These are phyloP conservation scores for Drosophila cognata DNA, from an alignment of 2,888 invertebrate species.

Conservation along the genomic window DNA sequence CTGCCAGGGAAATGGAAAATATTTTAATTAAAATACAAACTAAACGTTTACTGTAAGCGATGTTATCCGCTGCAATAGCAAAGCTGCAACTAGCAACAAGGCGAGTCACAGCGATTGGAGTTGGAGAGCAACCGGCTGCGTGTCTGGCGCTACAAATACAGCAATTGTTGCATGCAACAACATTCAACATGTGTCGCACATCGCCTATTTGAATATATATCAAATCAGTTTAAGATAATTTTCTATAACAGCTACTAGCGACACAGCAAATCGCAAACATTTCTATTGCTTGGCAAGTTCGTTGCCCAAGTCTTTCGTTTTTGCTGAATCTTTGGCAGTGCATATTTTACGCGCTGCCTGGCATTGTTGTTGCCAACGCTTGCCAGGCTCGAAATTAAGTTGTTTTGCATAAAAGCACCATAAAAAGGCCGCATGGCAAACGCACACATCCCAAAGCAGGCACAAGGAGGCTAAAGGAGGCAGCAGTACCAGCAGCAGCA, in stretches of 20 bases:
- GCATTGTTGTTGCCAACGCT: constrained; percentile 53
- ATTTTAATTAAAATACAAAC: constrained; percentile 80
- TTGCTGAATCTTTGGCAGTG: constrained; percentile 45
- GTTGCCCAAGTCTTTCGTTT: constrained; percentile 73
- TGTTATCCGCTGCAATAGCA: constrained; percentile 60
- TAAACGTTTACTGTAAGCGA: constrained; percentile 78
- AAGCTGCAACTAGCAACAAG: constrained; percentile 40
- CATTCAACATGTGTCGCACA: constrained; percentile 76
- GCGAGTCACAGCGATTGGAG: constrained; percentile 7
- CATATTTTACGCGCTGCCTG: constrained; percentile 75
- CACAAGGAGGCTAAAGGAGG: constrained; percentile 18
- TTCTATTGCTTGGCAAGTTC: constrained; percentile 61
- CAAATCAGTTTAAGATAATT: constrained; percentile 80
- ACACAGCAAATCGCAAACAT: constrained; percentile 69
- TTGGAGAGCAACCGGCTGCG: constrained; percentile 52
- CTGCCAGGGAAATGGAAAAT: constrained; percentile 67
- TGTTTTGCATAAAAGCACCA: constrained; percentile 82
- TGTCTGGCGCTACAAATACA: constrained; percentile 59
- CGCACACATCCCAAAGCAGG: constrained; percentile 34
- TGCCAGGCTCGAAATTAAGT: constrained; percentile 70
- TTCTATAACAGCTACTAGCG: constrained; percentile 73
- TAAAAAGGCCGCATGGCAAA: constrained; percentile 76
- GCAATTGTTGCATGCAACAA: constrained; percentile 66
- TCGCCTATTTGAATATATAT: constrained; percentile 80
- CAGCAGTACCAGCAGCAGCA: constrained; percentile 39